Percentiles rank a stretch among this genome's conserved stretches.
phyloP scores from a whole-genome alignment of 2,113 vertebrate species.

The Microtus richardsoni region DNA sequence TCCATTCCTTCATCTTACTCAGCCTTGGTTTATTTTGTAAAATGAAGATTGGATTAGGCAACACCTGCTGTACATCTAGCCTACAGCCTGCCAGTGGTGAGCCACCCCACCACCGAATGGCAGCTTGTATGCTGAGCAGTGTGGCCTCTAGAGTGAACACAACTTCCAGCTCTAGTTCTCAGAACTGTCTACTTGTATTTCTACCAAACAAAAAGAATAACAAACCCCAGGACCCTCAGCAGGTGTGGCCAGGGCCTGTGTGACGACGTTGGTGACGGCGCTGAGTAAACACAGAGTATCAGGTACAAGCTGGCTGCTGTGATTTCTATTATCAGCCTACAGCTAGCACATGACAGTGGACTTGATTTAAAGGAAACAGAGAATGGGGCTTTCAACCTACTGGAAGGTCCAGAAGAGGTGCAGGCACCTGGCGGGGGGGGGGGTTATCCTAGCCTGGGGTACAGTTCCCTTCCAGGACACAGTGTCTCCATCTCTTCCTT shows the following conservation, averaged over 20 bases:
- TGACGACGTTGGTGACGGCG: accelerated
- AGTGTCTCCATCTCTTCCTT: neutral
- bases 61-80: accelerated
- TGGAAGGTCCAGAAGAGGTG: neutral
- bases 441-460: neutral
- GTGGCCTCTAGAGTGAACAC: neutral
- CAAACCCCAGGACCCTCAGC: neutral
- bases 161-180: neutral
- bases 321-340: neutral
- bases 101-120: neutral
- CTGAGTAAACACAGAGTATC: accelerated
- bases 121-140: neutral
- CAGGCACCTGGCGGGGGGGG: accelerated
- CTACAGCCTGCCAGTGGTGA: neutral
- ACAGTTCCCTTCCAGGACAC: neutral
- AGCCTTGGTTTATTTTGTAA: neutral
- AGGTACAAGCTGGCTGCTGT: neutral
- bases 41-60: neutral
- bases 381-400: neutral
- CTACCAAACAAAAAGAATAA: neutral
- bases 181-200: neutral
- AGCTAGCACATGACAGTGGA: neutral
- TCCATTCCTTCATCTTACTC: neutral
- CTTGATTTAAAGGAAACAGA: neutral
- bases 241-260: neutral